phyloP scores from a whole-genome alignment of 2,113 vertebrate genomes.

The Stigmatopora argus region DNA sequence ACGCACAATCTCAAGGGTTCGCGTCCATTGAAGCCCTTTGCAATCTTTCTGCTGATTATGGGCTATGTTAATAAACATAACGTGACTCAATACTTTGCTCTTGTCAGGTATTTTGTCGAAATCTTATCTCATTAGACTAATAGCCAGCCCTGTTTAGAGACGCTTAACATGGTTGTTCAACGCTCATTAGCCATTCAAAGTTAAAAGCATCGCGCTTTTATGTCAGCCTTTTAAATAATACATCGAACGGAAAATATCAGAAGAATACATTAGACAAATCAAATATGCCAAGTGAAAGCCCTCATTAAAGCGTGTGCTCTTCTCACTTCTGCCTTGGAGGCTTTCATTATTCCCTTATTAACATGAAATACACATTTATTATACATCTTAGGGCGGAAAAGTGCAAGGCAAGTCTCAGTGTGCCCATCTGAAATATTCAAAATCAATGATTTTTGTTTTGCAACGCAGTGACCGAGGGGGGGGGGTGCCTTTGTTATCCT shows the following conservation, averaged over 20 bases:
- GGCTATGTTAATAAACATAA: too few relatives aligned
- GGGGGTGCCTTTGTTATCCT: too few relatives aligned
- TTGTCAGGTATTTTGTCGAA: constrained; percentile 27
- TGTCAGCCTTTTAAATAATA: constrained; percentile 62
- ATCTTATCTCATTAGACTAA: constrained; percentile 32
- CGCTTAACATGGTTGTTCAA: constrained; percentile 48
- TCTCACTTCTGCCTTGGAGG: constrained; percentile 58
- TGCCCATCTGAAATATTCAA: constrained; percentile 50
- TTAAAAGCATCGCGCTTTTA: constrained; percentile 61
- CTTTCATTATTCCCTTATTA: constrained; percentile 74
- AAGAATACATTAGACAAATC: constrained; percentile 74
- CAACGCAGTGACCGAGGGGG: too few relatives aligned
- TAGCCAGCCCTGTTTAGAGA: constrained; percentile 31
- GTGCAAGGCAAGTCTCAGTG: constrained; percentile 42
- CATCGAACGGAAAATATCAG: constrained; percentile 65
- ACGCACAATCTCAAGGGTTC: too few relatives aligned
- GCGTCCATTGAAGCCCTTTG: too few relatives aligned
- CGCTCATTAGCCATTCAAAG: constrained; percentile 56
- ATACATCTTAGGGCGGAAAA: constrained; percentile 75
- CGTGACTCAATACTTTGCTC: constrained; percentile 1
- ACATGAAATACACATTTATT: constrained; percentile 75
- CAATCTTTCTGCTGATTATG: too few relatives aligned
- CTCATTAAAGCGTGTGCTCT: constrained; percentile 62
- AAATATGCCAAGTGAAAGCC: constrained; percentile 70
- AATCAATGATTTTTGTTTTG: constrained; percentile 47